A percentile compares a stretch with the other conserved stretches of the same genome.
Evolutionary conservation across 2,113 vertebrate species (phyloP).

Genomic region (Sclerurus mexicanus): DNA sequence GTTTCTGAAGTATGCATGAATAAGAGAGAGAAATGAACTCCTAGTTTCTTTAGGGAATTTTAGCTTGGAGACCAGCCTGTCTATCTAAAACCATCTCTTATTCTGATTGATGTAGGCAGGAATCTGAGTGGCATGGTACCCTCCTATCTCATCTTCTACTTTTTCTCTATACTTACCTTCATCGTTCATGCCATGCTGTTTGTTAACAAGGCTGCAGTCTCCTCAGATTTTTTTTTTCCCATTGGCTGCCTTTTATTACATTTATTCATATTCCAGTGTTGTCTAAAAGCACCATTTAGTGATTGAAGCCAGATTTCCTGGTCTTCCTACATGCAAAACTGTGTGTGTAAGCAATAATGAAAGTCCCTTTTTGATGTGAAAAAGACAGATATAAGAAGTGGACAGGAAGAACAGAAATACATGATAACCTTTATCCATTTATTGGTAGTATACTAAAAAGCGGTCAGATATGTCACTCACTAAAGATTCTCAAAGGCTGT

Average conservation of each 20-base stretch:
- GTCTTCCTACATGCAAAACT: not conserved
- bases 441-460: not conserved
- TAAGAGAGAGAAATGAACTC: not conserved
- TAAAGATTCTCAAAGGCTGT: not conserved
- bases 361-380: not conserved
- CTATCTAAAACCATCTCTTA: not conserved
- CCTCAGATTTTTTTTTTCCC: not conserved
- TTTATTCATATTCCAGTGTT: not conserved
- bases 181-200: not conserved
- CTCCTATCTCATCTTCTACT: not conserved
- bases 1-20: conserved; percentile 48
- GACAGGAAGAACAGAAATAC: not conserved
- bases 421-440: not conserved
- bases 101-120: not conserved
- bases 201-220: not conserved
- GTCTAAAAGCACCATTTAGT: not conserved
- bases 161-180: not conserved
- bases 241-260: not conserved
- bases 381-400: not conserved
- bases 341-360: not conserved
- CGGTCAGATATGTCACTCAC: not conserved
- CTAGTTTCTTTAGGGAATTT: not conserved
- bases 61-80: not conserved
- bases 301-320: not conserved
- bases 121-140: not conserved